A percentile compares a stretch with the other conserved stretches of the same genome.
Conservation (phyloP, 2,797 vertebrate species). For the Paguma larvata region DNA sequence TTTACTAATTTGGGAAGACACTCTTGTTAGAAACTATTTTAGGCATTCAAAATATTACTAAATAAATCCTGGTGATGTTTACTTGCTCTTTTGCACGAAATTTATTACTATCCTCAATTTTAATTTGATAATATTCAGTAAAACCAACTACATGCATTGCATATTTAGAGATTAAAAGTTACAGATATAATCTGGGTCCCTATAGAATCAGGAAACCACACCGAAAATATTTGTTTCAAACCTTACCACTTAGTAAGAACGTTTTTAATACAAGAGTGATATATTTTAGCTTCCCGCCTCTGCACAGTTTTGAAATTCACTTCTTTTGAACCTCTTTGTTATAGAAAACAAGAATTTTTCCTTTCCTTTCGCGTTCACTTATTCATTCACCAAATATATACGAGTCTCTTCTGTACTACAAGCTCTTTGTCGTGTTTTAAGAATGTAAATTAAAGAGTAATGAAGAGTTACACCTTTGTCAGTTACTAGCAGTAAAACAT, state of each 20-base stretch:
- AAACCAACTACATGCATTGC: not conserved
- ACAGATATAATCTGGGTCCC: not conserved
- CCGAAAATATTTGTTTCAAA: conserved; percentile 35
- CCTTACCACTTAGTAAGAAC: not conserved
- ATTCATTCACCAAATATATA: not conserved
- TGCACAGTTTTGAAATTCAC: not conserved
- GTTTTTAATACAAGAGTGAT: not conserved
- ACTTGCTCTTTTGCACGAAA: not conserved
- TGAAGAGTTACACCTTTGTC: not conserved
- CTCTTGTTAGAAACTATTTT: not conserved
- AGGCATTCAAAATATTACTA: not conserved
- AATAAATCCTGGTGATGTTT: not conserved
- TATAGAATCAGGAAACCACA: not conserved
- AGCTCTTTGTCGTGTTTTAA: not conserved
- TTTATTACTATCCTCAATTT: not conserved
- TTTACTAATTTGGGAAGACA: not conserved
- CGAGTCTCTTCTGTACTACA: not conserved
- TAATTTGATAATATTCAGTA: conserved; percentile 5
- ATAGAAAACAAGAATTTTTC: not conserved
- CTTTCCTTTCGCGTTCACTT: not conserved
- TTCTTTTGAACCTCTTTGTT: not conserved
- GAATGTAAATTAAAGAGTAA: not conserved
- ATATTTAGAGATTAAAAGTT: not conserved
- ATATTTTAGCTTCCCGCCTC: not conserved
- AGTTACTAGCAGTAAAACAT: not conserved